Percentiles rank a stretch among this genome's conserved stretches.
These are phyloP conservation scores for Choristoneura fumiferana DNA, from an alignment of 1,140 invertebrate species.

Conservation along the genomic window DNA sequence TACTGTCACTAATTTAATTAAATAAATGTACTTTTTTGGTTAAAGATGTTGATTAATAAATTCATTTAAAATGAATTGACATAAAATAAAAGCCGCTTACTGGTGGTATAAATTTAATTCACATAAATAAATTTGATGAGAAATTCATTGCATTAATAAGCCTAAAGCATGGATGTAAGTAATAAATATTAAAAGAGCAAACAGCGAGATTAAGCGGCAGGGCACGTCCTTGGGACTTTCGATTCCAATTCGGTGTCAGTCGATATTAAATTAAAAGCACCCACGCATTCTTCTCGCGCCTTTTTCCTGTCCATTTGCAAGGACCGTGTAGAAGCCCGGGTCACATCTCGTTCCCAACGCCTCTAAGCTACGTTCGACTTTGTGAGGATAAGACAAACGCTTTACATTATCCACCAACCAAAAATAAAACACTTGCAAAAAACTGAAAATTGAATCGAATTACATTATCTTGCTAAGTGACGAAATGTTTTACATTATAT, in stretches of 20 bases:
- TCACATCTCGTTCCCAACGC: slow-evolving; percentile 65
- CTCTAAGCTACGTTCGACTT: slow-evolving; percentile 35
- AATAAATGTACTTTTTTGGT: no score
- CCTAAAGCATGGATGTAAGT: slow-evolving; percentile 24
- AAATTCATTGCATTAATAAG: slow-evolving; percentile 5
- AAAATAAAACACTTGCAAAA: neutral
- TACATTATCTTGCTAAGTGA: slow-evolving; percentile 7
- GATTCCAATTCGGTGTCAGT: slow-evolving; percentile 75
- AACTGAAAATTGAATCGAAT: slow-evolving; percentile 17
- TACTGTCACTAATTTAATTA: no score
- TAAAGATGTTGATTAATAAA: no score
- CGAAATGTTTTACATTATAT: slow-evolving; percentile 20
- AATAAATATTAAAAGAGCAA: slow-evolving; percentile 57
- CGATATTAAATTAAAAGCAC: slow-evolving; percentile 78
- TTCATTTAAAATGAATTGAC: no score
- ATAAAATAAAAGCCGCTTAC: no score
- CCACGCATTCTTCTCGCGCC: slow-evolving; percentile 73
- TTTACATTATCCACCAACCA: neutral
- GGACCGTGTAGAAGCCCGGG: slow-evolving; percentile 69
- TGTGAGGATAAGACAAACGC: slow-evolving; percentile 43
- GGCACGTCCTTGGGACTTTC: slow-evolving; percentile 70
- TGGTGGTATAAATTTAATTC: no score
- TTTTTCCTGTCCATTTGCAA: slow-evolving; percentile 78
- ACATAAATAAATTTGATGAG: neutral
- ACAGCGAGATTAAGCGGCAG: slow-evolving; percentile 53